Conservation (phyloP, 2,888 invertebrate species). For the Linhomoeus sp. region DNA sequence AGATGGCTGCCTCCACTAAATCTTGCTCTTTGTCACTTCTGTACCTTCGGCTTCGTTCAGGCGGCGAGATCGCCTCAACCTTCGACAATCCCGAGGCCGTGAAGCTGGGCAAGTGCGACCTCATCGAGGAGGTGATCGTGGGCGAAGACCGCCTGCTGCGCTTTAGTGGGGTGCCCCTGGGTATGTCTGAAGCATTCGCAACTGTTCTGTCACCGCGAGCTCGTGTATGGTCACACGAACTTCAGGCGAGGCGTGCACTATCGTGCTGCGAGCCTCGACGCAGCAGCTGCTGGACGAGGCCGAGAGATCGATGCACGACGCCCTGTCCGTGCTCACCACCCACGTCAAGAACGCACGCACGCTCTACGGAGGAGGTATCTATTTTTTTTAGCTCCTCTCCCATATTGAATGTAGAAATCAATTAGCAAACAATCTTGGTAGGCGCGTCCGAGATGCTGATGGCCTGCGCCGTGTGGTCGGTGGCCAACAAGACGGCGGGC, state of each 20-base stretch:
- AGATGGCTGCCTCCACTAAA: no score
- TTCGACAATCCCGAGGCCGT: slow-evolving; percentile 69
- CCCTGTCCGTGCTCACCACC: slow-evolving; percentile 81
- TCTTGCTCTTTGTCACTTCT: no score
- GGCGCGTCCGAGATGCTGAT: slow-evolving; percentile 87
- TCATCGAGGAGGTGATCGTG: slow-evolving; percentile 95
- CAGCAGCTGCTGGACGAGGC: slow-evolving; percentile 96
- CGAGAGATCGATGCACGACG: slow-evolving; percentile 91
- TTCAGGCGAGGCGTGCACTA: slow-evolving; percentile 81
- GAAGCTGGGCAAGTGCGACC: slow-evolving; percentile 73
- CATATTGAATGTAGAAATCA: no score
- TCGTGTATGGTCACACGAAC: no score
- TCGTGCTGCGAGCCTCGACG: slow-evolving; percentile 90
- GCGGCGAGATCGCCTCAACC: slow-evolving; percentile 90
- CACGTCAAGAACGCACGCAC: slow-evolving; percentile 80
- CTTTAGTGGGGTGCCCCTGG: slow-evolving; percentile 38
- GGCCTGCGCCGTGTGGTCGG: slow-evolving; percentile 67
- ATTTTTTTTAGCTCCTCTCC: no score
- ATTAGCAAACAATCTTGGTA: no score
- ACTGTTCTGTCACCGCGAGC: no score
- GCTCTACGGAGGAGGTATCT: slow-evolving; percentile 65
- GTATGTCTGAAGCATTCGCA: slow-evolving; percentile 8
- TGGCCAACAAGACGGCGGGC: slow-evolving; percentile 68
- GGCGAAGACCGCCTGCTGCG: slow-evolving; percentile 85
- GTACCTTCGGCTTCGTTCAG: no score